Evolutionary conservation across 2,797 vertebrate genomes (phyloP).

Genomic region (Eulemur mongoz): DNA sequence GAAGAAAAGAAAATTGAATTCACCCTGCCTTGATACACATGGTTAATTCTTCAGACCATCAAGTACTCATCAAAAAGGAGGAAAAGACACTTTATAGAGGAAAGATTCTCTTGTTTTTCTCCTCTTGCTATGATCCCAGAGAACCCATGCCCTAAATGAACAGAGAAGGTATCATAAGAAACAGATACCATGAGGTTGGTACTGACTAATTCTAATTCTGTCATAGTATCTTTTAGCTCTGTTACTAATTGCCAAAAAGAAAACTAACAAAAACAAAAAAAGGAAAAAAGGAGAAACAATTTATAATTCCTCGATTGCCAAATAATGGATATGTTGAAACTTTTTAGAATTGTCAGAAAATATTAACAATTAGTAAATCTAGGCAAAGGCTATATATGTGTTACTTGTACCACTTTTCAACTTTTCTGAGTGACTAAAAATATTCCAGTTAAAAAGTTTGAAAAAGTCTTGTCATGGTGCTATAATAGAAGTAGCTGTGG

Average conservation of each 20-base stretch:
- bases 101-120: not conserved
- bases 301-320: not conserved
- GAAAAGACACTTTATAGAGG: not conserved
- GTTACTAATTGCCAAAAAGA: conserved; percentile 33
- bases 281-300: not conserved
- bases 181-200: not conserved
- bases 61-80: conserved; percentile 16
- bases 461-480: not conserved
- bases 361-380: not conserved
- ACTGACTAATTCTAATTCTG: conserved; percentile 28
- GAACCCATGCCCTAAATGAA: not conserved
- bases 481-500: conserved; percentile 7
- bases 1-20: conserved; percentile 42
- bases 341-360: conserved; percentile 27
- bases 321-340: conserved; percentile 13
- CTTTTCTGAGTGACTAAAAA: conserved; percentile 8
- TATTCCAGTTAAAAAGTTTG: conserved; percentile 6
- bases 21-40: not conserved
- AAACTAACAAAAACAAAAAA: not conserved
- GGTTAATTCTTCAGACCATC: conserved; percentile 50
- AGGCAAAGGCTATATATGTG: not conserved
- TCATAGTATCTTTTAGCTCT: not conserved
- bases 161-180: not conserved
- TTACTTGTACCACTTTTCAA: not conserved
- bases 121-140: not conserved